These are phyloP conservation scores for Crocidura indochinensis DNA, from an alignment of 2,797 vertebrate species.

Conservation along the genomic window DNA sequence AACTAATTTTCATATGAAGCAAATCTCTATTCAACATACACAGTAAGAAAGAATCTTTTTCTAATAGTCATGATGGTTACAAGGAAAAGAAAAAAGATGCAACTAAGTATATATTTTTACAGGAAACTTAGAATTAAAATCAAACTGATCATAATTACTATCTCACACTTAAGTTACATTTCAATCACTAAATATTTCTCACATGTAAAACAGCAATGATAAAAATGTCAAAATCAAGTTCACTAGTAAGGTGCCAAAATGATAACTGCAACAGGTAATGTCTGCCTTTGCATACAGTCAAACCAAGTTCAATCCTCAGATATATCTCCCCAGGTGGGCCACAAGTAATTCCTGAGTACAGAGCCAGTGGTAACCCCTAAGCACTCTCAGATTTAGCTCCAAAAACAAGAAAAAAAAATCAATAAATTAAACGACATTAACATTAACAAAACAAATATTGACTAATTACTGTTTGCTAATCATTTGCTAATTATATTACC, in stretches of 20 bases:
- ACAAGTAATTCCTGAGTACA: no score
- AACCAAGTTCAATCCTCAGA: no score
- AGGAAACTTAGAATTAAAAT: constrained; percentile 58
- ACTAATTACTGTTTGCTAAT: constrained; percentile 44
- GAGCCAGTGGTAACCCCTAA: no score
- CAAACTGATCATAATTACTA: neutral
- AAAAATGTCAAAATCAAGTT: constrained; percentile 50
- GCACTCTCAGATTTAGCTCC: no score
- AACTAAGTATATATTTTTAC: neutral
- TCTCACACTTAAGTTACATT: constrained; percentile 14
- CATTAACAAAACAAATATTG: constrained; percentile 45
- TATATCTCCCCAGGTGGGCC: no score
- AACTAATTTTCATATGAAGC: constrained; percentile 53
- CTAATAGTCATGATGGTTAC: neutral
- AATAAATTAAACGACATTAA: neutral
- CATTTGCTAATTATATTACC: constrained; percentile 1
- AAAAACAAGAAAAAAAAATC: no score
- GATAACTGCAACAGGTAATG: no score
- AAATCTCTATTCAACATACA: constrained; percentile 13
- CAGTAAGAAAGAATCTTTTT: constrained; percentile 10
- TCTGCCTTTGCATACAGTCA: no score
- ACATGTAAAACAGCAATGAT: constrained; percentile 19
- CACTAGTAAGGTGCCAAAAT: constrained; percentile 1
- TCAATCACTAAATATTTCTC: constrained; percentile 23
- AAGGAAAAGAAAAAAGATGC: neutral